Conservation (phyloP, 2,797 vertebrate species). For the Myripristis murdjan region DNA sequence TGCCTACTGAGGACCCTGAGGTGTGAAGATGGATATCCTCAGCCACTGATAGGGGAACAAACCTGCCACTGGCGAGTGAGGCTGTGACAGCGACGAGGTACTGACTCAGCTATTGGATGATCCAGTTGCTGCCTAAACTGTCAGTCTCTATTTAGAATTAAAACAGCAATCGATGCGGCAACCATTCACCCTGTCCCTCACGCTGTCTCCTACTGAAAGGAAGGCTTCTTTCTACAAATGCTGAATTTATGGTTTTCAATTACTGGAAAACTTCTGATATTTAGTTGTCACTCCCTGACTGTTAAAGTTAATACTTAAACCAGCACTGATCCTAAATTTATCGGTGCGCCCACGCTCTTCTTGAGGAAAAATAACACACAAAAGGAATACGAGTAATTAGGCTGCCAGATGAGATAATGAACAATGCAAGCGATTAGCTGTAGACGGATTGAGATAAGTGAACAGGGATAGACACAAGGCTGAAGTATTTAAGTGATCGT, state of each 20-base stretch:
- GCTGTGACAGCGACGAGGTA: conserved; percentile 72
- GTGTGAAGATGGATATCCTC: conserved; percentile 80
- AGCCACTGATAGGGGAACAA: conserved; percentile 69
- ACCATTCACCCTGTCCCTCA: conserved; percentile 38
- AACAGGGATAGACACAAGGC: conserved; percentile 9
- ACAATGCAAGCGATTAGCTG: conserved; percentile 63
- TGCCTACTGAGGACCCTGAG: conserved; percentile 66
- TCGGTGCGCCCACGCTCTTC: conserved; percentile 45
- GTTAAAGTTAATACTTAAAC: conserved; percentile 44
- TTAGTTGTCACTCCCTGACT: conserved; percentile 9
- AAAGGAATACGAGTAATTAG: conserved; percentile 61
- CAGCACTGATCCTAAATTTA: conserved; percentile 44
- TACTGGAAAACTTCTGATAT: conserved; percentile 29
- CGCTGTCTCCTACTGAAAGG: conserved; percentile 23
- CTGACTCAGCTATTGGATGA: conserved; percentile 76
- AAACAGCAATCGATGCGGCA: conserved; percentile 73
- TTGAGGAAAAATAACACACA: conserved; percentile 51
- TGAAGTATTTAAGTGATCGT: conserved; percentile 34
- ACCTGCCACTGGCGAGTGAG: conserved; percentile 73
- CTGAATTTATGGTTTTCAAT: conserved; percentile 15
- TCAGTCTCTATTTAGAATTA: conserved; percentile 78
- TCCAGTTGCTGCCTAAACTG: conserved; percentile 65
- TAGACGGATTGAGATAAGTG: conserved; percentile 56
- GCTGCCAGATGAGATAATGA: conserved; percentile 57
- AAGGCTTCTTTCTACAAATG: conserved; percentile 21